Evolutionary conservation across 2,797 vertebrate genomes (phyloP).

Genomic region (Pipistrellus kuhlii): DNA sequence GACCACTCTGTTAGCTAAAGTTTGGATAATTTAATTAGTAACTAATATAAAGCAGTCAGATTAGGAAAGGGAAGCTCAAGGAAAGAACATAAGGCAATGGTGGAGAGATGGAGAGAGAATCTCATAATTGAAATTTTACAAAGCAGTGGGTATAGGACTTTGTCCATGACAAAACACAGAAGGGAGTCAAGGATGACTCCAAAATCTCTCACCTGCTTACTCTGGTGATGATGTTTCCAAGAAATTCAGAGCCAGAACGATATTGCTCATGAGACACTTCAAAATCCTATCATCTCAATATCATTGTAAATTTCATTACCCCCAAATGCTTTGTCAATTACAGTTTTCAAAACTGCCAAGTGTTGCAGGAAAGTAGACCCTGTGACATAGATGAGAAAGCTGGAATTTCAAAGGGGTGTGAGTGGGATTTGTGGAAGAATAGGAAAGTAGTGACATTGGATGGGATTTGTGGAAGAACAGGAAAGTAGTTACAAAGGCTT

Average conservation of each 20-base stretch:
- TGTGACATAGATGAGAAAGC: background rate
- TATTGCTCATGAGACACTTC: background rate
- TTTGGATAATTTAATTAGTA: background rate
- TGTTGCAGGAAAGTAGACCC: background rate
- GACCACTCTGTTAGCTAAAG: background rate
- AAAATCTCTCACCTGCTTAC: background rate
- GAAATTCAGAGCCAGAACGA: background rate
- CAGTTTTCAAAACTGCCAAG: background rate
- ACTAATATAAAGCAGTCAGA: background rate
- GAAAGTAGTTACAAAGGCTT: background rate
- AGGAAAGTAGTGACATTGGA: background rate
- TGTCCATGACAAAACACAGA: background rate
- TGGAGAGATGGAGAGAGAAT: background rate
- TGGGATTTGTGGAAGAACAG: background rate
- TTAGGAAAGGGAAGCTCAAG: background rate
- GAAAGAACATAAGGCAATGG: background rate
- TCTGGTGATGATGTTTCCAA: background rate
- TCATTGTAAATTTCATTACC: background rate
- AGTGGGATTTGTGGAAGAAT: background rate
- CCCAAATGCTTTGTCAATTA: background rate
- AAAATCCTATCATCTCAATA: background rate
- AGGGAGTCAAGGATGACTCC: background rate
- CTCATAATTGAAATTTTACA: background rate
- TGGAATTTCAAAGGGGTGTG: background rate
- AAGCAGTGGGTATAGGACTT: background rate